Conservation (phyloP, 2,888 invertebrate genomes). For the Ornithoptera alexandrae region DNA sequence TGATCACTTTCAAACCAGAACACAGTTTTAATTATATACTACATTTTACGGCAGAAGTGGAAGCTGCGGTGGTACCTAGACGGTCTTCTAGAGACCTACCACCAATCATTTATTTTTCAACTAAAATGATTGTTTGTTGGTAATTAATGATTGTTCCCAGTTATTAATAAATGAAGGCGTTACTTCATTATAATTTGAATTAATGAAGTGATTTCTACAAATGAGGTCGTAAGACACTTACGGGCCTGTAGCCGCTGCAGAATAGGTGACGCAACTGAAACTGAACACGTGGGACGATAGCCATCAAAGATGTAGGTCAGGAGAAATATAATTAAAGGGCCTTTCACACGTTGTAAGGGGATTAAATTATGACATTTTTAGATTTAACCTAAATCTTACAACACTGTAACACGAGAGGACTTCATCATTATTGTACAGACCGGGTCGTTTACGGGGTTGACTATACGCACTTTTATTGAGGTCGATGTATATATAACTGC, state of each 20-base stretch:
- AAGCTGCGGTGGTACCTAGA: no score
- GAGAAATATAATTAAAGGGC: constrained; percentile 1
- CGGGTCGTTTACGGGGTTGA: no score
- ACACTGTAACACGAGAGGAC: no score
- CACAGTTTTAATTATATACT: no score
- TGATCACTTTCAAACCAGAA: no score
- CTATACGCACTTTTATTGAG: no score
- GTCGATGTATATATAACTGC: no score
- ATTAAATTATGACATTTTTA: background rate
- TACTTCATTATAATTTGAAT: background rate
- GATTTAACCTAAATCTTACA: background rate
- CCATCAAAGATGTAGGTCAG: constrained; percentile 18
- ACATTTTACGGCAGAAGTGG: no score
- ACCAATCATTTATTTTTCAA: no score
- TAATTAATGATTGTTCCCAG: background rate
- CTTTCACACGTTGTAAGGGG: background rate
- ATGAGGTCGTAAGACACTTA: constrained; percentile 11
- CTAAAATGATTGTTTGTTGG: background rate
- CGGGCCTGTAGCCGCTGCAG: background rate
- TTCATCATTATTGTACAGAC: no score
- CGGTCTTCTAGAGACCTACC: no score
- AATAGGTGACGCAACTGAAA: constrained; percentile 15
- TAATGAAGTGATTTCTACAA: constrained; percentile 15
- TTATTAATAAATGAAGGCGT: background rate
- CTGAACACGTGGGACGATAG: constrained; percentile 8